Evolutionary conservation across 2,113 vertebrate species (phyloP).

Genomic region (Carassius auratus): DNA sequence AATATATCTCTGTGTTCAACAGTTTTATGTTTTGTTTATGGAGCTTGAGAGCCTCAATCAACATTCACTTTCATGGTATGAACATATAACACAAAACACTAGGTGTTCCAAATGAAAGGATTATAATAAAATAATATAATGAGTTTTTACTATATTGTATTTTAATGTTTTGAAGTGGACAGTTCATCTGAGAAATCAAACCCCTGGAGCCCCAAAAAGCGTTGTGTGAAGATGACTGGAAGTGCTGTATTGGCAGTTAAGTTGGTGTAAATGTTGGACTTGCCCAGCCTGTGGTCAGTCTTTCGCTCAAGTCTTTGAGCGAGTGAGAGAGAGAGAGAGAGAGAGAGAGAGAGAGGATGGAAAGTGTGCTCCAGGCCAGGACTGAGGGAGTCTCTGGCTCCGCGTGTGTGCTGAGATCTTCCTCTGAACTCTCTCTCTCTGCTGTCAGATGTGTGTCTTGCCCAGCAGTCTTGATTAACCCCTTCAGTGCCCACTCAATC

Average conservation of each 20-base stretch:
- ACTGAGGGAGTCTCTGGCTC: constrained; percentile 23
- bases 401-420: constrained; percentile 38
- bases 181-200: background rate
- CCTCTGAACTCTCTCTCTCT: constrained; percentile 42
- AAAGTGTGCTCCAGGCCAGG: constrained; percentile 28
- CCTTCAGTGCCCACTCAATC: constrained; percentile 22
- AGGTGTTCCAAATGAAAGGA: background rate
- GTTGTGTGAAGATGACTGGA: background rate
- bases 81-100: background rate
- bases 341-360: constrained; percentile 30
- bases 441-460: constrained; percentile 36
- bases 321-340: constrained; percentile 14
- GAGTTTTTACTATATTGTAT: background rate
- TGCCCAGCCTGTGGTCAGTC: constrained; percentile 6
- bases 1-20: too few relatives aligned
- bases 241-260: constrained; percentile 19
- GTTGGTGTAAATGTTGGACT: constrained; percentile 11
- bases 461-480: constrained; percentile 36
- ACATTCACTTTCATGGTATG: too few relatives aligned
- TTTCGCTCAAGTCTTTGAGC: background rate
- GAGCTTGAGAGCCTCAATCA: too few relatives aligned
- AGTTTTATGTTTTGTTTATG: too few relatives aligned
- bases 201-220: background rate
- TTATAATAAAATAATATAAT: background rate
- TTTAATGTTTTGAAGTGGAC: background rate